Base-by-base conservation (phyloP, 2,888 invertebrate genomes). In the Torymus auratus region DNA sequence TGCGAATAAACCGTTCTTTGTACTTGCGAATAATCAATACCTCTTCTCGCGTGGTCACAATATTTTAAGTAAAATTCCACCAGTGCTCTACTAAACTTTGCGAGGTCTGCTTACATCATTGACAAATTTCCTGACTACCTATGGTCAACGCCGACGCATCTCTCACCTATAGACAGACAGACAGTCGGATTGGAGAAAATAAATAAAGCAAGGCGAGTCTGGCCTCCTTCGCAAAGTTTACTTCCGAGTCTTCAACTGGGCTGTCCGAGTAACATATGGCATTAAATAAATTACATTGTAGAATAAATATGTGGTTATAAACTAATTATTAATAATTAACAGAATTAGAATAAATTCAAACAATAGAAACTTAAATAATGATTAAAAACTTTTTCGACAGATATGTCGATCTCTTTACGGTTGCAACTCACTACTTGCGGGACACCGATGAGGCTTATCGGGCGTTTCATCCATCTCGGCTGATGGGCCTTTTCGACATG, bases 401-500 rank as follows among this genome's bases (percentile, higher is more conserved):
- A 89, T 93, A 93, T 83, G 93, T 93, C 61, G 94, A 95, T 86
- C 89, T 94, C 70, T 94, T 95, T 91, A 93, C 94, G 85, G 91
- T 95, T 67, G 92, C 95, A 85, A 95, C 95, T 0, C 94, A 95
- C 85, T 94, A 94, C 68, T 88, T 96, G 90, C 93, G 93, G 56
- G 93, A 94, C 84, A 92, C 93, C 86, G 94, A 94, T 86, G 94
- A 94, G 90, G 84, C 85, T n/a, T 90, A 89, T 76, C 87, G 88
- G 23, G 94, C 95, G 1, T 95, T 94, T 88, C 96, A 96, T 88
- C 95, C 95, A 0, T 95, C 95, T 86, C 91, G 95, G 78, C 90
- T 96, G 84, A 95, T 95, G 88, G 95, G 96, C 0, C 89, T 95
- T 68, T 95, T 95, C 92, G 95, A 96, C 85, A 94, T 95, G 92